Evolutionary conservation across 2,888 invertebrate genomes (phyloP), one percentile per base, ranked within the genome.

Genomic region (Coremacera marginata): DNA sequence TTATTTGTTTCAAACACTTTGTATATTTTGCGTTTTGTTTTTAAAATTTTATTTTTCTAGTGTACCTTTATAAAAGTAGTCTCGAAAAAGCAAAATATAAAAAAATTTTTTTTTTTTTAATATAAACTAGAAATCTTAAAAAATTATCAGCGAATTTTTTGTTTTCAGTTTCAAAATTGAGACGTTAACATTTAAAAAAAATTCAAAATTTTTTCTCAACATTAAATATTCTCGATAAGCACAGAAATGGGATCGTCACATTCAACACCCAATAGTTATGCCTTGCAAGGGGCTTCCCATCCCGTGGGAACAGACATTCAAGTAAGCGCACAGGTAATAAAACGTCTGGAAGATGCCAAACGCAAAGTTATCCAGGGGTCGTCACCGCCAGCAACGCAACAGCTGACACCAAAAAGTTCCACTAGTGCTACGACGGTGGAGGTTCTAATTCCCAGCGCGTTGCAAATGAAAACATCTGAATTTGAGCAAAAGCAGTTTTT

Each of bases 231-330:
- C 44, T 44, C 14, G 11, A 44, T 11, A 44, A 11, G 9, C 11
- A 44, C 44, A 1, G 44, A 44, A 67, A 81, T 81, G 81, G 81
- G 81, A 19, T 79, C 81, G 27, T n/a, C 70, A 4, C 79, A 81
- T 65, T 79, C 80, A 11, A 79, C 76, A 9, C 77, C 81, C 4
- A 80, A 44, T 11, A 44, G 7, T 44, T 7, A 11, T 11, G 44
- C 80, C 1, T 78, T 70, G 49, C 76, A 78, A 4, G 80, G 79
- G 68, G 75, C 79, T 5, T n/a, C 49, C 22, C 72, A 63, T 16
- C 25, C 57, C 52, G 14, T 37, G 19, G 67, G 22, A n/a, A 25
- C 57, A 44, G 60, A 60, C n/a, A 52, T 78, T 25, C 68, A 76
- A 68, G 72, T 80, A 0, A 80, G 78, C 1, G 78, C 80, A 0